Evolutionary conservation across 1,140 invertebrate species (phyloP), one percentile per base, ranked within the genome.

Genomic region (Drosophila takahashii): DNA sequence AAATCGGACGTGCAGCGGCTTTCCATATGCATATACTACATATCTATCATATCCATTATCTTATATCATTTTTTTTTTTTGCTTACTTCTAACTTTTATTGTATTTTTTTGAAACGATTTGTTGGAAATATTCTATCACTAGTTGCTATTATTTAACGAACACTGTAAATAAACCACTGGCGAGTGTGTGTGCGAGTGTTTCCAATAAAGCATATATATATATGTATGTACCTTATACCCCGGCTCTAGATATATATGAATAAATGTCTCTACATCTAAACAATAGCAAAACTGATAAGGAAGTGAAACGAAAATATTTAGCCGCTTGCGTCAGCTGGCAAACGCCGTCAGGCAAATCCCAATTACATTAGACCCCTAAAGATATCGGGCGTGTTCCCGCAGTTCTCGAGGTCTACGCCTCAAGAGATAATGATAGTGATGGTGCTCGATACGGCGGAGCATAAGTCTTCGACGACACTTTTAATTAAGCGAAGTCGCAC

Each of bases 121-220:
- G 64, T 67, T 81, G 41, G 41, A 66, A 69, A 48, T 52, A 41
- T 73, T 62, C 41, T 52, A 50, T 60, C 57, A 32, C 69, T 73
- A 85, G 67, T 59, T 81, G 37, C 62, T 85, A 69, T 64, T 79
- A 67, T 59, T 79, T 72, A 76, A 76, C 59, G 22, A 83, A 83
- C 41, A 74, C 50, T 75, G 75, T 79, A 78, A 70, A 75, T 75
- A 75, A 67, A 8, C 45, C 29, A 29, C 34, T 29, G 8, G 27
- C 54, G 37, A 18, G 60, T 26, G 50, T 27, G 47, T 52, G 58
- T 27, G 11, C 18, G 42, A 15, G 26, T 29, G 59, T 51, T 69
- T 69, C 65, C 65, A 69, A 69, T 66, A 66, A 42, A 52, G 16
- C 36, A 13, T 32, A 16, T 22, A 51, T 22, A 22, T 3, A 22